These are phyloP conservation scores for Hemicentrotus pulcherrimus DNA, from an alignment of 35 echinoderm and acorn worm species.

Conservation along the genomic window DNA sequence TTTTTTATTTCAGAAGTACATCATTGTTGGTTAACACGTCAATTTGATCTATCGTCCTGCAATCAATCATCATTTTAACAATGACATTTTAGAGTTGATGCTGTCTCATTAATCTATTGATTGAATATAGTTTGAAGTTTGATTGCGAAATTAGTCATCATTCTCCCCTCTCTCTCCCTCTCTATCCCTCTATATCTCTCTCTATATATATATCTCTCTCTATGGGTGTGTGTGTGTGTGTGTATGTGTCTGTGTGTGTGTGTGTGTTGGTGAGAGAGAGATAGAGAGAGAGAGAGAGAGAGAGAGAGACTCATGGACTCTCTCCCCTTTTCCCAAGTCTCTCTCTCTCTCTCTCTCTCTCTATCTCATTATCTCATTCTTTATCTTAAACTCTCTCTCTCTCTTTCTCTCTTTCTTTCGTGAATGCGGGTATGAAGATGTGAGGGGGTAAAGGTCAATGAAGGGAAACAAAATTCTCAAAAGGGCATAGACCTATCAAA, in stretches of 20 bases:
- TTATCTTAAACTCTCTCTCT: too few species aligned
- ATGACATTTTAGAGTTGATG: not conserved
- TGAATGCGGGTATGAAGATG: not conserved
- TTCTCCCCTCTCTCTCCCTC: not conserved
- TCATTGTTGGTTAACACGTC: not conserved
- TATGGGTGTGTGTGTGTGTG: too few species aligned
- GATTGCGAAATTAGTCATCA: not conserved
- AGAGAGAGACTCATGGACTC: too few species aligned
- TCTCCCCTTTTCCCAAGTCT: not conserved
- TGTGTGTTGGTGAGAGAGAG: too few species aligned
- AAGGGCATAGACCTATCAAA: not conserved
- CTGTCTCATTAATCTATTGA: not conserved
- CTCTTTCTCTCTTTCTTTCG: too few species aligned
- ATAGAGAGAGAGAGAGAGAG: too few species aligned
- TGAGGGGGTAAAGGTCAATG: not conserved
- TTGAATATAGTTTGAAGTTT: not conserved
- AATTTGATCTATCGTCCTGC: not conserved
- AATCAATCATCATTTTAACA: not conserved
- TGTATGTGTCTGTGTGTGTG: too few species aligned
- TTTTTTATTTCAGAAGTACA: not conserved
- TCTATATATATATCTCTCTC: not conserved
- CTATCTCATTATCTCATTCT: too few species aligned
- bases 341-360: not conserved
- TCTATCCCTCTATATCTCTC: not conserved
- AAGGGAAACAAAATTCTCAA: not conserved